Evolutionary conservation across 1,140 invertebrate genomes (phyloP).

Genomic region (Dermatophagoides farinae): DNA sequence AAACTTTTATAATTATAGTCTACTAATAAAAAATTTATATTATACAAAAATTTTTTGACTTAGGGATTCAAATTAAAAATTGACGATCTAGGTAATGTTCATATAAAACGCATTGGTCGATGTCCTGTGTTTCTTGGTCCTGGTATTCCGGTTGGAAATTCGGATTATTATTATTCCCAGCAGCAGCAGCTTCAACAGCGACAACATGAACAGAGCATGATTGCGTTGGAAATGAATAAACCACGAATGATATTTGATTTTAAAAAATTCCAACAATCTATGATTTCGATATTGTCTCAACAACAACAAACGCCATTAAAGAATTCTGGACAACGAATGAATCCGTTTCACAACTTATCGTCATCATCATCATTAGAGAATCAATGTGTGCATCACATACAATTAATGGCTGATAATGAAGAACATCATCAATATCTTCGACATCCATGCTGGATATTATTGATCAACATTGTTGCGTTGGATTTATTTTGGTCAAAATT

Average conservation of each 20-base stretch:
- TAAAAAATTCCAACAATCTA: conserved; percentile 40
- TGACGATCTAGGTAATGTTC: conserved; percentile 80
- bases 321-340: conserved; percentile 67
- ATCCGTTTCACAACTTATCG: conserved; percentile 53
- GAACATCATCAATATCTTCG: conserved; percentile 36
- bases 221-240: conserved; percentile 50
- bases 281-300: no score
- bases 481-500: conserved; percentile 64
- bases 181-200: conserved; percentile 64
- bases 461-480: conserved; percentile 82
- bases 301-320: conserved; percentile 58
- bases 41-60: neutral
- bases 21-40: neutral
- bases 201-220: conserved; percentile 25
- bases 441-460: conserved; percentile 78
- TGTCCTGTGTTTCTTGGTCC: conserved; percentile 47
- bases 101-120: conserved; percentile 74
- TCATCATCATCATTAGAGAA: neutral
- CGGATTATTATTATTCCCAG: conserved; percentile 51
- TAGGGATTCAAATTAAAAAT: conserved; percentile 61
- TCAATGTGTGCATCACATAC: neutral
- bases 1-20: neutral
- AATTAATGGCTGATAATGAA: neutral
- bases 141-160: conserved; percentile 35
- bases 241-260: conserved; percentile 90